Conservation (phyloP, 2,888 invertebrate species). For the Lysandra bellargus region DNA sequence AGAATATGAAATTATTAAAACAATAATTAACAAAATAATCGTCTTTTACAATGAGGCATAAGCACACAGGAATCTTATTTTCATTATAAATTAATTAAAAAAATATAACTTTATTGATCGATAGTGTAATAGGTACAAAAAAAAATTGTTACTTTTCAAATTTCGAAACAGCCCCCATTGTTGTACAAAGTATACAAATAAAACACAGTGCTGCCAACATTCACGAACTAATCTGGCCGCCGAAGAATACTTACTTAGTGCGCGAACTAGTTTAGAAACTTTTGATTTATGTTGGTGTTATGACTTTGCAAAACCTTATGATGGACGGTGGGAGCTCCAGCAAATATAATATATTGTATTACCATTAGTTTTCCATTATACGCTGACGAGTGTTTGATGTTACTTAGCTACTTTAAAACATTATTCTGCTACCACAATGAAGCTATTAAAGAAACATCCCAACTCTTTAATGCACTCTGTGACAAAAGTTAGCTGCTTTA, state of each 20-base stretch:
- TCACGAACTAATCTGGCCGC: conserved; percentile 26
- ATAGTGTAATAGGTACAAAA: too few relatives aligned
- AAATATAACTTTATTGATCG: too few relatives aligned
- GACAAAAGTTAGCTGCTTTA: not conserved
- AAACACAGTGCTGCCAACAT: conserved; percentile 8
- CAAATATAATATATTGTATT: conserved; percentile 35
- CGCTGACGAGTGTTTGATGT: conserved; percentile 27
- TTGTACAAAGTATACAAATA: not conserved
- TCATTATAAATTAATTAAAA: too few relatives aligned
- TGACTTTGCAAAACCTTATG: conserved; percentile 47
- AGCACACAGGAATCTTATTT: too few relatives aligned
- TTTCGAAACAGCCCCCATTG: not conserved
- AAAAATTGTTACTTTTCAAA: not conserved
- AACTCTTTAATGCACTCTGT: conserved; percentile 1
- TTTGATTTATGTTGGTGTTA: conserved; percentile 50
- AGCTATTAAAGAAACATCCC: conserved; percentile 7
- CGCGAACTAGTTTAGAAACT: conserved; percentile 42
- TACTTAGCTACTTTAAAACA: conserved; percentile 29
- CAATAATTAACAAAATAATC: too few relatives aligned
- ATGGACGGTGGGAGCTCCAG: conserved; percentile 36
- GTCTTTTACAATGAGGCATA: too few relatives aligned
- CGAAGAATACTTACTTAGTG: conserved; percentile 32
- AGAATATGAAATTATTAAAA: too few relatives aligned
- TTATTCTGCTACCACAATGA: conserved; percentile 25
- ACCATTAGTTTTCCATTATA: conserved; percentile 37